Evolutionary conservation across 1,140 invertebrate species (phyloP).

Genomic region (Megalonaias nervosa): DNA sequence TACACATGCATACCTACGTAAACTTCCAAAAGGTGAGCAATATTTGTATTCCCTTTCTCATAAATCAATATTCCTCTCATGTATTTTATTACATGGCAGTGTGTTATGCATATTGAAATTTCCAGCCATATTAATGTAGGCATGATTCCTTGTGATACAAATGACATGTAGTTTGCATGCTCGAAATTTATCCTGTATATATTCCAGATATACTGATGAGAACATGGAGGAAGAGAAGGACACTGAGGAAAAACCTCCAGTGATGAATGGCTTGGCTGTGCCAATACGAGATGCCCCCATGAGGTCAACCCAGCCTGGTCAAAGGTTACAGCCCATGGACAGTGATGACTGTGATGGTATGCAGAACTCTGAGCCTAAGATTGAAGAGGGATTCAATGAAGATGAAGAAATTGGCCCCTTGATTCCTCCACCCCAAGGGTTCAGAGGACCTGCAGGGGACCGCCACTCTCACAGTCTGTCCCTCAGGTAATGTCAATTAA

Average conservation of each 20-base stretch:
- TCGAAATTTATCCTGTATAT: no score
- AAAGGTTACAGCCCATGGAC: constrained; percentile 46
- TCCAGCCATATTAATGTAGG: no score
- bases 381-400: constrained; percentile 43
- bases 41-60: no score
- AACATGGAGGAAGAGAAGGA: constrained; percentile 48
- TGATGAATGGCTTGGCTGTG: constrained; percentile 57
- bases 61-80: no score
- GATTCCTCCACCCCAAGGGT: constrained; percentile 61
- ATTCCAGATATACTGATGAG: constrained; percentile 55
- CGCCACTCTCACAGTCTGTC: constrained; percentile 56
- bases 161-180: no score
- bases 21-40: no score
- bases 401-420: constrained; percentile 52
- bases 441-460: constrained; percentile 46
- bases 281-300: constrained; percentile 47
- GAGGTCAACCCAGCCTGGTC: constrained; percentile 45
- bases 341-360: constrained; percentile 45
- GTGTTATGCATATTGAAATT: no score
- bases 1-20: no score
- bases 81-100: no score
- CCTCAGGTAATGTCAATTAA: constrained; percentile 52
- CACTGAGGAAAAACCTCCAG: constrained; percentile 38
- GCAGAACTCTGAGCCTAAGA: constrained; percentile 17
- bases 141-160: no score